A percentile compares a stretch with the other conserved stretches of the same genome.
phyloP scores from a whole-genome alignment of 2,888 invertebrate species.

The Dolichopus griseipennis region DNA sequence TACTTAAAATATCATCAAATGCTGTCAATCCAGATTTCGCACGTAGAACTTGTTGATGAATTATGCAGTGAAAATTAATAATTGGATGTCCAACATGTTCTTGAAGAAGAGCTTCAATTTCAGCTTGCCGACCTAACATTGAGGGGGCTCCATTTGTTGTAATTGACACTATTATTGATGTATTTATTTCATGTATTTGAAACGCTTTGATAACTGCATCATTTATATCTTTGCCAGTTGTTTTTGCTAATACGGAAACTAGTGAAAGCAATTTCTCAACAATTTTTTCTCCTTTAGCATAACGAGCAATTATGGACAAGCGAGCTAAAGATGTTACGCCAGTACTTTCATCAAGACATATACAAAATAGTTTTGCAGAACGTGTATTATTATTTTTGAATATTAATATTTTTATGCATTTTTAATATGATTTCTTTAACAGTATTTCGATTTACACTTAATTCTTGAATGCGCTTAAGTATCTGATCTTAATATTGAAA shows the following conservation, averaged over 20 bases:
- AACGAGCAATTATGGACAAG: no score
- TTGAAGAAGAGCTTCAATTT: background rate
- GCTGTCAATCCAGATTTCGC: no score
- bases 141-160: conserved; percentile 9
- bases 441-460: conserved; percentile 11
- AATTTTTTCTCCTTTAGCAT: conserved; percentile 23
- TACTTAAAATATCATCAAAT: no score
- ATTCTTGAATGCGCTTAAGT: conserved; percentile 7
- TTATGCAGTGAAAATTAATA: no score
- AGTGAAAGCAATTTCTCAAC: conserved; percentile 24
- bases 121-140: conserved; percentile 4
- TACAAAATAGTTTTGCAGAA: conserved; percentile 2
- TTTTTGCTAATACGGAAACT: conserved; percentile 22
- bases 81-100: conserved; percentile 10
- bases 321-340: conserved; percentile 6
- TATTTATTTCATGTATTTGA: background rate
- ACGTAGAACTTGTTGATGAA: no score
- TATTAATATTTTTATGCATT: conserved; percentile 4
- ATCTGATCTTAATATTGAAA: conserved; percentile 3
- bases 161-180: conserved; percentile 9
- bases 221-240: conserved; percentile 9
- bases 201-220: conserved; percentile 5
- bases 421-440: conserved; percentile 8
- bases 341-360: conserved; percentile 9
- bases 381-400: background rate